Conservation (phyloP, 2,797 vertebrate genomes). For the Parauchenoglanis ngamensis region DNA sequence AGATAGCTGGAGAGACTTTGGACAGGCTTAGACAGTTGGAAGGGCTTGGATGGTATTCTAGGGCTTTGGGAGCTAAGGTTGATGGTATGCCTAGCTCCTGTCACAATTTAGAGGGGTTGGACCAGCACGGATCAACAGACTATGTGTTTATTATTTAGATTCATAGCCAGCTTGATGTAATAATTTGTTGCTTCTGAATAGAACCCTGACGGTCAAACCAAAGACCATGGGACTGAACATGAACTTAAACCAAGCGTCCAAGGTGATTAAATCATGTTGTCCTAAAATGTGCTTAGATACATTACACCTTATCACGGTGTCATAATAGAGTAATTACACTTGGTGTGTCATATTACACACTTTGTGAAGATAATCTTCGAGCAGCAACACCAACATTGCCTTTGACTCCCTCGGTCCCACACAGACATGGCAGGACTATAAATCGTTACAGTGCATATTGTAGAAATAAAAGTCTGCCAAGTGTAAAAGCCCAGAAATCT, state of each 20-base stretch:
- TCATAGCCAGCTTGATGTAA: not conserved
- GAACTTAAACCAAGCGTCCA: not conserved
- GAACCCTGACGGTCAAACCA: not conserved
- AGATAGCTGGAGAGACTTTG: not conserved
- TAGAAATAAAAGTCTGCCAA: not conserved
- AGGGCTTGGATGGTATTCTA: not conserved
- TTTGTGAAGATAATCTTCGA: constrained; percentile 41
- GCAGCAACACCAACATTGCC: not conserved
- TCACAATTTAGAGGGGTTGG: not conserved
- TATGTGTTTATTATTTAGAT: not conserved
- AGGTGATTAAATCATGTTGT: not conserved
- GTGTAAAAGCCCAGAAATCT: constrained; percentile 2
- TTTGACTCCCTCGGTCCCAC: not conserved
- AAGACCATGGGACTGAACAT: not conserved
- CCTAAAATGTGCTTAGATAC: not conserved
- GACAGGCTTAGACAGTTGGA: not conserved
- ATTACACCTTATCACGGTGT: not conserved
- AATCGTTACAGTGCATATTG: not conserved
- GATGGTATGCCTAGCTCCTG: not conserved
- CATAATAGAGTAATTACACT: constrained; percentile 23
- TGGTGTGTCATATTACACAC: constrained; percentile 28
- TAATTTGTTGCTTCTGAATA: not conserved
- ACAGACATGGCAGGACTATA: not conserved
- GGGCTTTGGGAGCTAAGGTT: not conserved
- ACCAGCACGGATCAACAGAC: not conserved